Base-by-base conservation (phyloP, 2,797 vertebrate species). In the Myiotriccus ornatus region DNA sequence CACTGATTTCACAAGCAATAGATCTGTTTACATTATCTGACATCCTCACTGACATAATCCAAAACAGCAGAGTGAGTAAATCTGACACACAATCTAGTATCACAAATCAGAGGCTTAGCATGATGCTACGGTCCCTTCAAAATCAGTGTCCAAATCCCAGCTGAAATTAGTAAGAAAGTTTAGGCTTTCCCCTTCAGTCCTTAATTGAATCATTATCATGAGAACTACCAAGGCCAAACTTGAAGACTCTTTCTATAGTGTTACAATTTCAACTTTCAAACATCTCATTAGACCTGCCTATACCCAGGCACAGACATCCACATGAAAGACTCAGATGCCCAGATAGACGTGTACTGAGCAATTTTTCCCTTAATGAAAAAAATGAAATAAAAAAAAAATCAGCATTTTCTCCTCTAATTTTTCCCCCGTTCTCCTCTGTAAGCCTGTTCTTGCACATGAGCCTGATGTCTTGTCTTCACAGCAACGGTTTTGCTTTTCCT, bases 101-200 rank as follows among this genome's bases (percentile, higher is more conserved):
- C 73, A 52, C 46, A 88, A 93, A 75, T 74, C 65, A 74, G 44
- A 69, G 39, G 7, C 21, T 67, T 83, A 89, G 8, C 22, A 60
- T 41, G 56, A 28, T 69, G 59, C 30, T 52, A 41, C 7, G 14
- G 39, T 60, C 34, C 56, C 27, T 67, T 67, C 63, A 80, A 83
- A 88, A 83, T 37, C 39, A 27, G 28, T 30, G 15, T 19, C 19
- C 50, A 90, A 84, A 69, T 14, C 22, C 10, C n/a, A 69, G 3
- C 0, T 78, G 35, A 90, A 85, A 69, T 73, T 44, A 86, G 5
- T 32, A 95, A 86, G 5, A 30, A 95, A 75, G 9, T 16, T 32
- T 0, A 68, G 22, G 24, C 24, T 92, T 90, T 90, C 65, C 73
- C 20, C 14, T 28, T 86, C 47, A 41, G 6, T 49, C 28, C 63